Evolutionary conservation across 2,113 vertebrate species (phyloP).

Genomic region (Campylomormyrus numenius): DNA sequence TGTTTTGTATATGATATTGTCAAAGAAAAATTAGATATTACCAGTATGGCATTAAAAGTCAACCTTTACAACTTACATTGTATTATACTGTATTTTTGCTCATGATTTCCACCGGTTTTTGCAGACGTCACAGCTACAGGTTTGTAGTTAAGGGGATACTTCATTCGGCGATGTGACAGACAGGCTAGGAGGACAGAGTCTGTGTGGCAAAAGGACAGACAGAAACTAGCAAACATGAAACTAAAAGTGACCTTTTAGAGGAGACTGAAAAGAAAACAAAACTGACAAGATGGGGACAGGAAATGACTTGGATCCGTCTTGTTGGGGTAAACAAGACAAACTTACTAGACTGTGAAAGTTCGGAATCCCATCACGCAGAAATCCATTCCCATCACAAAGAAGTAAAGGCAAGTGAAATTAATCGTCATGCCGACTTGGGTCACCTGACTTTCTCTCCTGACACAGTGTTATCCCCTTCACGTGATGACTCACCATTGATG

Average conservation of each 20-base stretch:
- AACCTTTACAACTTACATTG: not conserved
- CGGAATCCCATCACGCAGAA: not conserved
- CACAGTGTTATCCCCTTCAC: not conserved
- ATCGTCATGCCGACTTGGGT: not conserved
- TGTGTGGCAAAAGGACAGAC: not conserved
- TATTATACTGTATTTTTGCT: not conserved
- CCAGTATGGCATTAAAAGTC: not conserved
- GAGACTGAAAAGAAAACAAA: not conserved
- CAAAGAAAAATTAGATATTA: not conserved
- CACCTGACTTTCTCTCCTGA: not conserved
- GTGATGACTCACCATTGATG: not conserved
- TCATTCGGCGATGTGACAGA: not conserved
- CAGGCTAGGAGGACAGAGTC: not conserved
- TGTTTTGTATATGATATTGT: not conserved
- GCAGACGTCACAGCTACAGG: not conserved
- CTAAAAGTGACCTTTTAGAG: not conserved
- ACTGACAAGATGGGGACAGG: not conserved
- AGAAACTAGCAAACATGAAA: not conserved
- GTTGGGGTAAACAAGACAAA: not conserved
- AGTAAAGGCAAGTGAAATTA: not conserved
- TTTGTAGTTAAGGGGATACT: not conserved
- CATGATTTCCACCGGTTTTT: not conserved
- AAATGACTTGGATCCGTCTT: not conserved
- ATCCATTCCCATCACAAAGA: not conserved
- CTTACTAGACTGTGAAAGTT: not conserved